Percentiles rank a stretch among this genome's conserved stretches.
phyloP scores from a whole-genome alignment of 2,797 vertebrate species.

The Danio tinwini region DNA sequence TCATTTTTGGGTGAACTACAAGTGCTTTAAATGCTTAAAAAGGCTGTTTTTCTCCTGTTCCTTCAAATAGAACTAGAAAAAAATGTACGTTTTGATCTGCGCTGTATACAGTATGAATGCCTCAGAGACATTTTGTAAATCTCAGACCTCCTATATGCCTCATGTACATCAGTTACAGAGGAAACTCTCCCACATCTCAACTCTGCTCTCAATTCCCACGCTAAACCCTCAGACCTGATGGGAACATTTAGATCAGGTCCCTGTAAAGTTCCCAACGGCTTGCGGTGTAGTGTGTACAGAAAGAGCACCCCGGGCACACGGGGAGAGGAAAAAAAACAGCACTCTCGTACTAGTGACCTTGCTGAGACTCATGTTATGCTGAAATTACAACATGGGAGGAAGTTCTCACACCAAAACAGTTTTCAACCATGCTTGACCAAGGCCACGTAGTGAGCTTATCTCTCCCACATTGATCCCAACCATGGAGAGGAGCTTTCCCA shows the following conservation, averaged over 20 bases:
- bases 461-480: slow-evolving; percentile 73
- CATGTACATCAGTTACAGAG: slow-evolving; percentile 63
- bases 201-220: slow-evolving; percentile 77
- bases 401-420: slow-evolving; percentile 73
- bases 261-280: slow-evolving; percentile 55
- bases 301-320: slow-evolving; percentile 17
- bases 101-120: neutral
- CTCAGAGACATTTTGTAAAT: neutral
- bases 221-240: slow-evolving; percentile 64
- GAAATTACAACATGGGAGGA: slow-evolving; percentile 60
- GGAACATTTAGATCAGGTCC: slow-evolving; percentile 68
- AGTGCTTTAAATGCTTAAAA: too few relatives aligned
- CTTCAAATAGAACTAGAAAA: too few relatives aligned
- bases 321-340: slow-evolving; percentile 45
- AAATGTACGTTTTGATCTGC: too few relatives aligned
- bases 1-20: too few relatives aligned
- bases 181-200: slow-evolving; percentile 70
- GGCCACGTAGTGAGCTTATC: slow-evolving; percentile 77
- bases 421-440: slow-evolving; percentile 71
- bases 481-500: slow-evolving; percentile 74
- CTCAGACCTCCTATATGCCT: slow-evolving; percentile 57
- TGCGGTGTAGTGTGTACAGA: slow-evolving; percentile 56
- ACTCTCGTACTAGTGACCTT: slow-evolving; percentile 54
- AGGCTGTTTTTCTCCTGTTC: too few relatives aligned
- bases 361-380: slow-evolving; percentile 54